Evolutionary conservation across 2,888 invertebrate genomes (phyloP).

Genomic region (Philereme vetulata): DNA sequence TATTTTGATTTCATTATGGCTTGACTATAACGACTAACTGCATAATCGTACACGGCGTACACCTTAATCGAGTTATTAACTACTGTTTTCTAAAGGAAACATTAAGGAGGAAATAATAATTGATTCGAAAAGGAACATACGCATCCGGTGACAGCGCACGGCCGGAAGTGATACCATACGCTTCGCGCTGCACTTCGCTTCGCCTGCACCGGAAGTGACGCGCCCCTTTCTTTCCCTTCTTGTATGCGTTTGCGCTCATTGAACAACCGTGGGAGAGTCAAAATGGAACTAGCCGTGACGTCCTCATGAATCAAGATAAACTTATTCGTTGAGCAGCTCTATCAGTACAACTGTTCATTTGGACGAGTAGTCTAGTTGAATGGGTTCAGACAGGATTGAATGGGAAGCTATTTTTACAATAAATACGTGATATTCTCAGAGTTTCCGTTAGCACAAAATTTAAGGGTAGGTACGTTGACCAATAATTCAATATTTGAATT

Average conservation of each 20-base stretch:
- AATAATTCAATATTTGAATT: too few relatives aligned
- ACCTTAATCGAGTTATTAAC: slow-evolving; percentile 1
- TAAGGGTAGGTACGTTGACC: too few relatives aligned
- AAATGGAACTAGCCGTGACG: slow-evolving; percentile 63
- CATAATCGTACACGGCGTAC: background rate
- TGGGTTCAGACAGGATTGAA: slow-evolving; percentile 49
- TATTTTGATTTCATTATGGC: too few relatives aligned
- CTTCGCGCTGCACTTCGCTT: slow-evolving; percentile 50
- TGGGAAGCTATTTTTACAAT: slow-evolving; percentile 63
- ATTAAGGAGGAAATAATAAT: slow-evolving; percentile 79
- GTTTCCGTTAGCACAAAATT: slow-evolving; percentile 7
- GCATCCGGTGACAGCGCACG: slow-evolving; percentile 67
- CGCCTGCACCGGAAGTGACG: slow-evolving; percentile 74
- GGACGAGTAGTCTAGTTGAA: slow-evolving; percentile 53
- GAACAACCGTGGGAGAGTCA: slow-evolving; percentile 72
- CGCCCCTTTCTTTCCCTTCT: slow-evolving; percentile 74
- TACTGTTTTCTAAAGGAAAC: slow-evolving; percentile 61
- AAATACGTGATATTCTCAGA: slow-evolving; percentile 47
- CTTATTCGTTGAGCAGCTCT: slow-evolving; percentile 31
- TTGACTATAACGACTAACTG: too few relatives aligned
- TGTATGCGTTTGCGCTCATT: slow-evolving; percentile 41
- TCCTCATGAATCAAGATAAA: slow-evolving; percentile 73
- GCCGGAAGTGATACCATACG: slow-evolving; percentile 76
- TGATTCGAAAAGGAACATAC: slow-evolving; percentile 72
- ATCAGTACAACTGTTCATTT: slow-evolving; percentile 48